Evolutionary conservation across 1,140 invertebrate genomes (phyloP), one percentile per base, ranked within the genome.

Genomic region (Lethocerus indicus): DNA sequence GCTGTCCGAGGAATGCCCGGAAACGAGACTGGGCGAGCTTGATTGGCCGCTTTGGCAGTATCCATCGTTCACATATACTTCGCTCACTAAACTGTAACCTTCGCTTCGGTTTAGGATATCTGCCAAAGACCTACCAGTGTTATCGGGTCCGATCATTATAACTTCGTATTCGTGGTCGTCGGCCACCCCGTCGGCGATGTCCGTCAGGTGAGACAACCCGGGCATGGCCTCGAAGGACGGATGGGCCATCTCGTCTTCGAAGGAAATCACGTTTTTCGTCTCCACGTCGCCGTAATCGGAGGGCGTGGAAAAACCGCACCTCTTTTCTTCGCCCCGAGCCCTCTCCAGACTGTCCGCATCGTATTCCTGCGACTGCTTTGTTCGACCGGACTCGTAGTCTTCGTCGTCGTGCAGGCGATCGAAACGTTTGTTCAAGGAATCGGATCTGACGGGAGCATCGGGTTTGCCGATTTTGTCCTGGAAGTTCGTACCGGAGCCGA

Each of bases 291-390:
- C 64, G 57, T 74, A 78, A 18, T 82, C 76, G 0, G 74, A 73
- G 0, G 78, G 75, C 7, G 72, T 75, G 4, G 70, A 69, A 7
- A 56, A 47, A n/a, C n/a, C n/a, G n/a, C n/a, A n/a, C n/a, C n/a
- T n/a, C n/a, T n/a, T 37, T n/a, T 43, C 43, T 9, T 51, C 27
- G 14, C 49, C 40, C 46, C 49, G 41, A 1, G 69, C 63, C 54
- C 79, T 71, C 63, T 87, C 83, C 44, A 86, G 64, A 62, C 84
- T 87, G 54, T 87, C 83, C 1, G 79, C 76, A 58, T 87, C 83
- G 55, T 83, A 86, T 49, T 81, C 75, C 42, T 72, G 65, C 13
- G 44, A 39, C 39, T n/a, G n/a, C n/a, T n/a, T n/a, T n/a, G n/a
- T n/a, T n/a, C n/a, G n/a, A n/a, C n/a, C n/a, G n/a, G n/a, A n/a